Conservation (phyloP, 2,113 vertebrate genomes). For the Osmerus mordax region DNA sequence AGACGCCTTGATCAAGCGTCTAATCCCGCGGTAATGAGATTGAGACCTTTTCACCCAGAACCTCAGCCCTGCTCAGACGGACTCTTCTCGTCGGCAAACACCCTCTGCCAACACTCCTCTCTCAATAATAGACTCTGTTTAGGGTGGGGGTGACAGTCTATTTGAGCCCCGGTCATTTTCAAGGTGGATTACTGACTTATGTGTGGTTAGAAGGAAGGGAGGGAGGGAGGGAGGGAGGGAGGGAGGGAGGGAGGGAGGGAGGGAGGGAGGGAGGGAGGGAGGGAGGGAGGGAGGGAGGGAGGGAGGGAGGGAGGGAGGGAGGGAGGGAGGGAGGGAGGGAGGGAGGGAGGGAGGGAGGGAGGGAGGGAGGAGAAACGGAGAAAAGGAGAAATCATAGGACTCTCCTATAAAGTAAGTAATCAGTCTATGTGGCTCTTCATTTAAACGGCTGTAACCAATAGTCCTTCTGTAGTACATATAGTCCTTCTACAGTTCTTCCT, state of each 20-base stretch:
- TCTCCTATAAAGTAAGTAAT: no score
- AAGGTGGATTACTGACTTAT: no score
- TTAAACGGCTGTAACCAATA: no score
- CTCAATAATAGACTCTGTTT: constrained; percentile 24
- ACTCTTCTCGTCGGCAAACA: constrained; percentile 13
- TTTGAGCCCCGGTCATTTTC: constrained; percentile 34
- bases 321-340: constrained; percentile 1
- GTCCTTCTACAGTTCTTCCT: no score
- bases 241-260: no score
- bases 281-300: no score
- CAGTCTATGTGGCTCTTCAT: no score
- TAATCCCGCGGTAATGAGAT: constrained; percentile 63
- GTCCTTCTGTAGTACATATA: no score
- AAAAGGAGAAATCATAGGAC: no score
- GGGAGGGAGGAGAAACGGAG: no score
- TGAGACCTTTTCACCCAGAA: constrained; percentile 59
- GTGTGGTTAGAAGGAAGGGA: not conserved
- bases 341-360: not conserved
- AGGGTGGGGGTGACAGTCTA: constrained; percentile 19
- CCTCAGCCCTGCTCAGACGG: not conserved
- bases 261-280: not conserved
- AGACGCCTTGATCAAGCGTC: constrained; percentile 64
- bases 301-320: not conserved
- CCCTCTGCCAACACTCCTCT: constrained; percentile 24
- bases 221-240: constrained; percentile 57